Percentiles rank a stretch among this genome's conserved stretches.
phyloP scores from a whole-genome alignment of 1,140 invertebrate species.

The Eumaeus atala region DNA sequence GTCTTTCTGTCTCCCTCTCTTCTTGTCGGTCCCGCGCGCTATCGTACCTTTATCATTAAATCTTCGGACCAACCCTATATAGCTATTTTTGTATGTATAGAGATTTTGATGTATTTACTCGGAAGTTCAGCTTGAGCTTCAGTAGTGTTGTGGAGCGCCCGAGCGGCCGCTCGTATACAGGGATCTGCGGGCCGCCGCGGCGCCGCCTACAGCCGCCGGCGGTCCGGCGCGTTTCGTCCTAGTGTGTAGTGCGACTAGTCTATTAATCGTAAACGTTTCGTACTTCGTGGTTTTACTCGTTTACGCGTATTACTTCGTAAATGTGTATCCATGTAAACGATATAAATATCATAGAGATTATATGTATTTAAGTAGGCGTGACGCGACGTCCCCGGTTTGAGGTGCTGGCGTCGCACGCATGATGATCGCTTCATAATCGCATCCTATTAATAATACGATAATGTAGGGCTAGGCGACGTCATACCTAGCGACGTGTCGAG shows the following conservation, averaged over 20 bases:
- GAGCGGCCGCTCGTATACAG: conserved; percentile 8
- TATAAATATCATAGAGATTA: conserved; percentile 30
- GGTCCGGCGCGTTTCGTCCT: conserved; percentile 10
- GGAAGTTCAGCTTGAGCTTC: conserved; percentile 36
- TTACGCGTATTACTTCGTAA: conserved; percentile 28
- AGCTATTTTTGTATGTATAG: conserved; percentile 36
- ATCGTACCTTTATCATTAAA: conserved; percentile 7
- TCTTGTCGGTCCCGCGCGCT: conserved; percentile 17
- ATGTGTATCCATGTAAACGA: conserved; percentile 36
- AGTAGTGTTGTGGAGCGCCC: conserved; percentile 21
- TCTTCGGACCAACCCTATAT: conserved; percentile 30
- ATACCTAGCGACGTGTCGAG: too few species aligned
- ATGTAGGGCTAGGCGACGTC: too few species aligned
- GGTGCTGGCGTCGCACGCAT: too few species aligned
- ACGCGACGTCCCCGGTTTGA: not conserved
- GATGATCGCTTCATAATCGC: too few species aligned
- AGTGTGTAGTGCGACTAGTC: too few species aligned
- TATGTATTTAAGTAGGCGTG: conserved; percentile 3
- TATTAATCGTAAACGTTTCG: conserved; percentile 3
- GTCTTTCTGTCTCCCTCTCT: conserved; percentile 20
- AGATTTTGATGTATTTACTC: conserved; percentile 36
- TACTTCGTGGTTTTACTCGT: conserved; percentile 15
- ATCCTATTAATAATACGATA: too few species aligned
- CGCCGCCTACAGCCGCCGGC: conserved; percentile 5
- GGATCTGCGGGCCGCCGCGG: conserved; percentile 1